phyloP scores from a whole-genome alignment of 64 coral and sea anemone genomes.

The Trachythela sp. region DNA sequence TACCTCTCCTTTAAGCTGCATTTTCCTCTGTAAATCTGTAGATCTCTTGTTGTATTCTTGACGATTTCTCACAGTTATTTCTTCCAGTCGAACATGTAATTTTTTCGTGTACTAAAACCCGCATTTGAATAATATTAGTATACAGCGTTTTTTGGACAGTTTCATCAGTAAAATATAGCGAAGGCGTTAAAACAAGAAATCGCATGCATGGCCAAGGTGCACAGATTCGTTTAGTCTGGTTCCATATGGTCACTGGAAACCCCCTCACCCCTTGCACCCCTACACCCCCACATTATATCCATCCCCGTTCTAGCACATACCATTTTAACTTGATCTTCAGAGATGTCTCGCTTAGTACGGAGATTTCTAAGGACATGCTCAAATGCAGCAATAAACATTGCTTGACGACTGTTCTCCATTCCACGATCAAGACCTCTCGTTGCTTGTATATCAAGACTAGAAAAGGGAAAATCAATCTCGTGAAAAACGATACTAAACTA shows the following conservation, averaged over 20 bases:
- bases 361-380: not conserved
- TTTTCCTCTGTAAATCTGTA: not conserved
- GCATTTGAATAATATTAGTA: not conserved
- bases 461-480: not conserved
- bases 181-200: too few species aligned
- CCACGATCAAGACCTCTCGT: not conserved
- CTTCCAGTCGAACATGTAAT: not conserved
- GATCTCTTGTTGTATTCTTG: not conserved
- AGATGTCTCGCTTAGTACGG: not conserved
- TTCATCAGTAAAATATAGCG: not conserved
- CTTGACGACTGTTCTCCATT: not conserved
- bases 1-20: not conserved
- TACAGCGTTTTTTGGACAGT: not conserved
- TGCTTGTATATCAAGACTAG: not conserved
- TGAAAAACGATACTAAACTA: too few species aligned
- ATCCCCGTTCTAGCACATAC: not conserved
- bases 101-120: not conserved
- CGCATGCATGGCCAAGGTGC: too few species aligned
- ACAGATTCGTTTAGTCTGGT: too few species aligned
- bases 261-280: too few species aligned
- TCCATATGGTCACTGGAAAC: too few species aligned
- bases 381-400: not conserved
- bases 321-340: not conserved
- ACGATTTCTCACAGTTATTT: not conserved
- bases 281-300: too few species aligned